These are phyloP conservation scores for Camelus bactrianus DNA, from an alignment of 2,113 vertebrate genomes.

Conservation along the genomic window DNA sequence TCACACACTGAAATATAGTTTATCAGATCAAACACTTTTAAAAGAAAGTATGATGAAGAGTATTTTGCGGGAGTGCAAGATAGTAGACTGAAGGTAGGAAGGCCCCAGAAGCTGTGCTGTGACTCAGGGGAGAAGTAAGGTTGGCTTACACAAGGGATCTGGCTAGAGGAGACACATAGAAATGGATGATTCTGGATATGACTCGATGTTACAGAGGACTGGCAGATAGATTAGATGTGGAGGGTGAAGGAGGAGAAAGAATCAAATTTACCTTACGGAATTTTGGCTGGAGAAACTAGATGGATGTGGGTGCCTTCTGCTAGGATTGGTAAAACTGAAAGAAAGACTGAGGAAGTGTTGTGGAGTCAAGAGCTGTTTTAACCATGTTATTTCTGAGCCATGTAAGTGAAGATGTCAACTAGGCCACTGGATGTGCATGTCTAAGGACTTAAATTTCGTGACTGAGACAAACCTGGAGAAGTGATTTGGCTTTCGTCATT, in stretches of 20 bases:
- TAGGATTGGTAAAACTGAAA: background rate
- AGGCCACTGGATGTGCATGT: background rate
- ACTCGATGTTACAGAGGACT: background rate
- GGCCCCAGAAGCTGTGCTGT: background rate
- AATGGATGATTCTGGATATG: background rate
- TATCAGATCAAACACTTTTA: background rate
- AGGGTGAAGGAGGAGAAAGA: background rate
- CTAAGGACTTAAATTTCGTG: background rate
- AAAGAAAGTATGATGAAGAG: background rate
- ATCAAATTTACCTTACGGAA: background rate
- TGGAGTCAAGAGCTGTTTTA: background rate
- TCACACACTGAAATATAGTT: background rate
- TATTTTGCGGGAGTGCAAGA: background rate
- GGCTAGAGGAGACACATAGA: background rate
- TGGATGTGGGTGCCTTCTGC: background rate
- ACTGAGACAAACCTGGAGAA: background rate
- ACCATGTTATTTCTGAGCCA: background rate
- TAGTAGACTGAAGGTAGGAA: background rate
- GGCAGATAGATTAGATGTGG: background rate
- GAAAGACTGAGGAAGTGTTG: background rate
- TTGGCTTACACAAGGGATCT: background rate
- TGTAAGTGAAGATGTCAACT: background rate
- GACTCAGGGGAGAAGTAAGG: background rate
- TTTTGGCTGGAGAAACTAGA: background rate
- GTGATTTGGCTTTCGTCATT: background rate